Evolutionary conservation across 2,888 invertebrate species (phyloP), one percentile per base, ranked within the genome.

Genomic region (Schizaphis graminum): DNA sequence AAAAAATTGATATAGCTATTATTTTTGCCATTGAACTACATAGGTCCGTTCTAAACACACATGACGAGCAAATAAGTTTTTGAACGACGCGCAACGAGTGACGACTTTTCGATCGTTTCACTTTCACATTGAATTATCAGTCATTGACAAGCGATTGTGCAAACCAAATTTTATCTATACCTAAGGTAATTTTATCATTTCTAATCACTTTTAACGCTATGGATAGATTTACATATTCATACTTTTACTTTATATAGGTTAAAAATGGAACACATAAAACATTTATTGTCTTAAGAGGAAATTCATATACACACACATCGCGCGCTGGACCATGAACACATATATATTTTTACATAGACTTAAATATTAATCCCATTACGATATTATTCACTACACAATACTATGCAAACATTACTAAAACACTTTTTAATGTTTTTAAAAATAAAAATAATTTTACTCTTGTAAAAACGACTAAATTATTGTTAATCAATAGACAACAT

Each of bases 61-160:
- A 35, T 35, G 77, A 77, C 77, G 77, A 77, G 21, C 8, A 21
- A 77, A 77, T 77, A 77, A 35, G 77, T 77, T 77, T 77, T 35
- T 41, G 77, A 77, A 26, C 77, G 21, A 77, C 77, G 77, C 35
- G 21, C 35, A 3, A 35, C 77, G 77, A 77, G 21, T 21, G 21
- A 77, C 77, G 77, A 77, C 77, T 77, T 77, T 77, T 77, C 21
- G 77, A 77, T 77, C 77, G 35, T 77, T 77, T 77, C 35, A 77
- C 77, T 77, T 77, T 77, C 77, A 77, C 77, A 35, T 77, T 21
- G 21, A 77, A 77, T 77, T 77, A 77, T 77, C 35, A 77, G 77
- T 77, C 77, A 77, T 77, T 77, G 35, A 77, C 77, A 35, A 77
- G 35, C 8, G 35, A 77, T 77, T 77, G 77, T 77, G 77, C 77